phyloP scores from a whole-genome alignment of 2,888 invertebrate genomes.

The Drosophila dives region DNA sequence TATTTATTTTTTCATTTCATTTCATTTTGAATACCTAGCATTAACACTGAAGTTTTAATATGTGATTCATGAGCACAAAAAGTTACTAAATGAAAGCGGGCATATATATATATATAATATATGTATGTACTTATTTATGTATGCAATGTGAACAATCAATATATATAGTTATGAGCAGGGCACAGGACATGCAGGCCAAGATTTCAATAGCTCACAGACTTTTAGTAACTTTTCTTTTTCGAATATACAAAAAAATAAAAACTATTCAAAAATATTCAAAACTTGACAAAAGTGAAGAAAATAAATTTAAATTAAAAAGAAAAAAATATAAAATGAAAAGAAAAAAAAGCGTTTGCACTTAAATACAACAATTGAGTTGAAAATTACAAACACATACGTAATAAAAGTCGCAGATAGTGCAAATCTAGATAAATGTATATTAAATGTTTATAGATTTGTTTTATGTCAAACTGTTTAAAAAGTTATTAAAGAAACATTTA shows the following conservation, averaged over 20 bases:
- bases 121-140: constrained; percentile 24
- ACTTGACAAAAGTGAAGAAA: constrained; percentile 4
- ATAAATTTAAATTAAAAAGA: background rate
- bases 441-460: constrained; percentile 44
- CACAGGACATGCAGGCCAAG: constrained; percentile 68
- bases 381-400: constrained; percentile 69
- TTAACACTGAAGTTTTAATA: constrained; percentile 43
- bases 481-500: constrained; percentile 77
- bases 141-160: constrained; percentile 43
- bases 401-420: constrained; percentile 64
- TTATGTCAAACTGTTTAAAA: constrained; percentile 52
- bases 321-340: constrained; percentile 17
- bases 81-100: constrained; percentile 75
- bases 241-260: constrained; percentile 28
- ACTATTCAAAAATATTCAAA: constrained; percentile 12
- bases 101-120: constrained; percentile 35
- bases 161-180: constrained; percentile 47
- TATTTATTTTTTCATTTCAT: constrained; percentile 40
- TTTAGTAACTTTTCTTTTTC: constrained; percentile 73
- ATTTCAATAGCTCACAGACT: constrained; percentile 44
- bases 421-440: constrained; percentile 41
- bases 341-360: constrained; percentile 13
- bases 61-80: constrained; percentile 66
- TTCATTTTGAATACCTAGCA: constrained; percentile 23
- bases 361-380: constrained; percentile 29